Evolutionary conservation across 2,113 vertebrate species (phyloP).

Genomic region (Psilopogon haemacephalus): DNA sequence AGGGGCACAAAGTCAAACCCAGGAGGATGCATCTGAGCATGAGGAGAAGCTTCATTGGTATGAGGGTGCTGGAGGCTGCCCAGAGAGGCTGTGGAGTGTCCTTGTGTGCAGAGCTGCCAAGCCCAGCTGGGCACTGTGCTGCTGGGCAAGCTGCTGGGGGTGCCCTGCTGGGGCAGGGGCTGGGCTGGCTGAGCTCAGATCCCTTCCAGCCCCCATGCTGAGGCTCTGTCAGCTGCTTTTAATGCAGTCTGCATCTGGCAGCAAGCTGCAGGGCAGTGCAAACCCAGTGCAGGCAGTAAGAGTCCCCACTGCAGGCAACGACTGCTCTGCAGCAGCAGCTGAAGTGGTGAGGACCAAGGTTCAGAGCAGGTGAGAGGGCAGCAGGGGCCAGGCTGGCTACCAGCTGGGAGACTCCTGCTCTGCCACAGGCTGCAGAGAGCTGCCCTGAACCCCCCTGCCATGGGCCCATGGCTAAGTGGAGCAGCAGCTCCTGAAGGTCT

Average conservation of each 20-base stretch:
- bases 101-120: no score
- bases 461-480: neutral
- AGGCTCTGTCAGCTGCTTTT: neutral
- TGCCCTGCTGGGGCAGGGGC: no score
- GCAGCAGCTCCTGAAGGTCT: neutral
- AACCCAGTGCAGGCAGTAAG: neutral
- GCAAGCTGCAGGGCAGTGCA: fast-evolving
- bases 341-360: neutral
- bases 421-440: fast-evolving
- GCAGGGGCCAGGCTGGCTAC: neutral
- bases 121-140: no score
- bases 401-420: neutral
- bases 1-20: no score
- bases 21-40: no score
- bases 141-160: no score
- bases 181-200: no score
- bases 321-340: no score
- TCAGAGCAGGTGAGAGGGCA: fast-evolving
- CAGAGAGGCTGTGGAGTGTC: no score
- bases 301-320: fast-evolving
- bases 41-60: no score
- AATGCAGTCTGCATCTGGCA: fast-evolving
- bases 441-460: neutral
- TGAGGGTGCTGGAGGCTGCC: no score
- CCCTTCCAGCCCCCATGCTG: no score